Evolutionary conservation across 30 jellyfish, hydroid and myxozoan species (phyloP).

Genomic region (Phacellophora camtschatica): DNA sequence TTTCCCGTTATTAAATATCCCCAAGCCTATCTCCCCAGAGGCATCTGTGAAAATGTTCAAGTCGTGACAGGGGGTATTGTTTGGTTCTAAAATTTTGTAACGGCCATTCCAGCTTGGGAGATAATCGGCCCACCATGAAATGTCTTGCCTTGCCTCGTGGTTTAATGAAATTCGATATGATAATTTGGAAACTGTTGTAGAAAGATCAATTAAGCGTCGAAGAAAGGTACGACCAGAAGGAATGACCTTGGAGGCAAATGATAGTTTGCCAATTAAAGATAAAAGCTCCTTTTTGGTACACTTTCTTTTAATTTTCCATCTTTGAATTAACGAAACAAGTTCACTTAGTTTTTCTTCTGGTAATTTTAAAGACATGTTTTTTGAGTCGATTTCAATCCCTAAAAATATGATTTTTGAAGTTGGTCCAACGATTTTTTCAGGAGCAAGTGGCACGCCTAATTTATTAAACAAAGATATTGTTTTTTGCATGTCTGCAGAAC

Average conservation of each 20-base stretch:
- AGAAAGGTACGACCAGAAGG: constrained; percentile 10
- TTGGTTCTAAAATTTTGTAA: not conserved
- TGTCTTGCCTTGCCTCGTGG: not conserved
- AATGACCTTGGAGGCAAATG: not conserved
- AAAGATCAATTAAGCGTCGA: constrained; percentile 2
- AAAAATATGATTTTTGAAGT: not conserved
- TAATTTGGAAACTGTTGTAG: not conserved
- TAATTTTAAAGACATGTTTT: not conserved
- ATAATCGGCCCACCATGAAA: too few relatives aligned
- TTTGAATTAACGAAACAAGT: not conserved
- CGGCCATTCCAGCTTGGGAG: too few relatives aligned
- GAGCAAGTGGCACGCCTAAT: too few relatives aligned
- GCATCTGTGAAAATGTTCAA: not conserved
- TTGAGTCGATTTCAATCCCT: not conserved
- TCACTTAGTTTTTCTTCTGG: not conserved
- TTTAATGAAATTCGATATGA: not conserved
- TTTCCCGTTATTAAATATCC: not conserved
- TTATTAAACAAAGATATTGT: too few relatives aligned
- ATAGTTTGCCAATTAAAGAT: not conserved
- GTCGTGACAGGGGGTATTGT: not conserved
- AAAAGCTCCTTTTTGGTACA: not conserved
- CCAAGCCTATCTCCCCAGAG: not conserved
- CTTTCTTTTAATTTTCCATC: not conserved
- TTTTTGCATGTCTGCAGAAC: too few relatives aligned
- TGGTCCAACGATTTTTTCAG: not conserved